phyloP scores from a whole-genome alignment of 2,113 vertebrate genomes.

The Pseudorectes ferrugineus region DNA sequence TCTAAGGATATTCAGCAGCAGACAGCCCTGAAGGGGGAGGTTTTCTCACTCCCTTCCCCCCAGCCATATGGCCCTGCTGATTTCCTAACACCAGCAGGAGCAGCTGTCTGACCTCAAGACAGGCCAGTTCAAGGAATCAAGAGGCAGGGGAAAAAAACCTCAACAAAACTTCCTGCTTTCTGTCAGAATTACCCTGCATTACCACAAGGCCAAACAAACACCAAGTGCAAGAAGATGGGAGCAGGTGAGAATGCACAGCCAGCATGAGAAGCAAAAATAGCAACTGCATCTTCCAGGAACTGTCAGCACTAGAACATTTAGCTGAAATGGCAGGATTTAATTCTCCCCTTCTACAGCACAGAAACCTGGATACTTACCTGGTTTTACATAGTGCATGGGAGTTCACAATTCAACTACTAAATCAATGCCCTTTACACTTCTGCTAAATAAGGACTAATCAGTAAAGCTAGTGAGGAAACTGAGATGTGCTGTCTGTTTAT shows the following conservation, averaged over 20 bases:
- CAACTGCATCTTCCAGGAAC: not conserved
- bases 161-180: not conserved
- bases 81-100: not conserved
- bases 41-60: constrained; percentile 15
- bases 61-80: not conserved
- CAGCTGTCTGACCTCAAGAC: not conserved
- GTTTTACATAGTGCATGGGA: not conserved
- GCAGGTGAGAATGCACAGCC: not conserved
- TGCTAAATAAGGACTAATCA: not conserved
- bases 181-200: not conserved
- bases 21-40: not conserved
- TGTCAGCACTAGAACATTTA: not conserved
- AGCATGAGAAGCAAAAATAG: not conserved
- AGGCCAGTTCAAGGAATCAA: not conserved
- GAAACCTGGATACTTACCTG: not conserved
- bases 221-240: not conserved
- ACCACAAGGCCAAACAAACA: not conserved
- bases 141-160: not conserved
- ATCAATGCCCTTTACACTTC: not conserved
- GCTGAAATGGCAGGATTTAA: not conserved
- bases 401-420: not conserved
- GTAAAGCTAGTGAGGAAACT: not conserved
- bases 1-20: not conserved
- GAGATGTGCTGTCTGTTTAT: not conserved
- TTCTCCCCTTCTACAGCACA: not conserved